Percentiles rank a stretch among this genome's conserved stretches.
Evolutionary conservation across 2,888 invertebrate genomes (phyloP).

Genomic region (Palloptera scutellata): DNA sequence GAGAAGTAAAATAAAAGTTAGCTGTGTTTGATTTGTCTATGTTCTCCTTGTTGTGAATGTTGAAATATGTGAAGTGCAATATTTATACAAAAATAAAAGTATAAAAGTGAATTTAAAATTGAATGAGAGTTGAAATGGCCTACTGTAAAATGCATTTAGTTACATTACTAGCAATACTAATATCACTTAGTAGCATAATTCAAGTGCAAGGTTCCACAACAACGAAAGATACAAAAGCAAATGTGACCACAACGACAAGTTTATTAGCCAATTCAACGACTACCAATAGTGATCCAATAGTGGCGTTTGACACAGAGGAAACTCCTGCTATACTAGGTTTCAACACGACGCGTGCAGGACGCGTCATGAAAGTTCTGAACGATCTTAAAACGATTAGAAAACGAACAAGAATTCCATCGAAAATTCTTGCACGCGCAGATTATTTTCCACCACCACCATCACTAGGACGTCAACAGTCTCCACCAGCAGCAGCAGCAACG

Average conservation of each 20-base stretch:
- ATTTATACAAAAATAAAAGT: neutral
- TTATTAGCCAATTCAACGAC: neutral
- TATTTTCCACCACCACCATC: slow-evolving; percentile 34
- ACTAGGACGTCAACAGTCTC: slow-evolving; percentile 28
- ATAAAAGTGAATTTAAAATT: neutral
- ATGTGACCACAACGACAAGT: slow-evolving; percentile 14
- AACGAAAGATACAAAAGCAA: neutral
- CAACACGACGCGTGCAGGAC: slow-evolving; percentile 40
- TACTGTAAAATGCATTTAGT: slow-evolving; percentile 31
- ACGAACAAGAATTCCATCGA: slow-evolving; percentile 39
- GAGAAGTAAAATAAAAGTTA: neutral
- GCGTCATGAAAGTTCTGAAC: slow-evolving; percentile 47
- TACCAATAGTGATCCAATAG: slow-evolving; percentile 8
- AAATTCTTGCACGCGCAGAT: slow-evolving; percentile 47
- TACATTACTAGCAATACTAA: slow-evolving; percentile 21
- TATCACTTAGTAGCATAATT: slow-evolving; percentile 23
- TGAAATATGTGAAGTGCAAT: slow-evolving; percentile 1
- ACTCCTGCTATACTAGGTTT: too few species aligned
- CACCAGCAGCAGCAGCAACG: slow-evolving; percentile 21
- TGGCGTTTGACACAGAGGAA: neutral
- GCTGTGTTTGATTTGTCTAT: too few species aligned
- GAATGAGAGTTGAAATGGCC: slow-evolving; percentile 13
- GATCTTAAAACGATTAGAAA: slow-evolving; percentile 39
- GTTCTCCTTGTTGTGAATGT: neutral
- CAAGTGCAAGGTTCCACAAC: neutral